phyloP scores from a whole-genome alignment of 2,113 vertebrate species.

The Delphinapterus leucas region DNA sequence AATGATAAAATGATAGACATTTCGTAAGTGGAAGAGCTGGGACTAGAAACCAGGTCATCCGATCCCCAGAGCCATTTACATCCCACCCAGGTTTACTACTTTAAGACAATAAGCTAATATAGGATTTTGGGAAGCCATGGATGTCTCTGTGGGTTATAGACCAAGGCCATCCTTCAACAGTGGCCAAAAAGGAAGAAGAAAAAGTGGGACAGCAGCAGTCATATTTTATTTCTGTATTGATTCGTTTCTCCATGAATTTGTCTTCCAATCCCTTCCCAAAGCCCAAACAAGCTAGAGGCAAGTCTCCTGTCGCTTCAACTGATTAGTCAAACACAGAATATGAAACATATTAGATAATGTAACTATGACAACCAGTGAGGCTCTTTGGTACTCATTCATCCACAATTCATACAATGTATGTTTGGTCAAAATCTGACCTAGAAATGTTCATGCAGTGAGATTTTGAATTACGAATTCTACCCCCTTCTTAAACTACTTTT shows the following conservation, averaged over 20 bases:
- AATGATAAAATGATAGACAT: background rate
- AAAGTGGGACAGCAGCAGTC: background rate
- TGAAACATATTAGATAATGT: conserved; percentile 37
- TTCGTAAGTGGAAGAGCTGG: background rate
- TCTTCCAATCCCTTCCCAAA: conserved; percentile 22
- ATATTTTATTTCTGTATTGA: background rate
- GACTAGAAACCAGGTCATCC: background rate
- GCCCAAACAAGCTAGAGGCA: conserved; percentile 12
- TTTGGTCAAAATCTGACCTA: background rate
- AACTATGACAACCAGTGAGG: conserved; percentile 14
- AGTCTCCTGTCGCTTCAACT: background rate
- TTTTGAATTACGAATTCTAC: background rate
- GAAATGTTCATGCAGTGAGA: background rate
- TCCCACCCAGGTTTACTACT: background rate
- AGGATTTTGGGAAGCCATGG: background rate
- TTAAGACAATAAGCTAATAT: background rate
- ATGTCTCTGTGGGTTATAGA: background rate
- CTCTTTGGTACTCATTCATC: background rate
- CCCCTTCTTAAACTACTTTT: background rate
- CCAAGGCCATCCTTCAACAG: background rate
- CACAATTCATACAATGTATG: background rate
- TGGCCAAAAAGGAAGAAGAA: background rate
- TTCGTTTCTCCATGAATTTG: background rate
- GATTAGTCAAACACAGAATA: conserved; percentile 36
- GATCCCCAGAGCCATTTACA: background rate